These are phyloP conservation scores for Lophura swinhoii DNA, from an alignment of 2,797 vertebrate genomes.

Conservation along the genomic window DNA sequence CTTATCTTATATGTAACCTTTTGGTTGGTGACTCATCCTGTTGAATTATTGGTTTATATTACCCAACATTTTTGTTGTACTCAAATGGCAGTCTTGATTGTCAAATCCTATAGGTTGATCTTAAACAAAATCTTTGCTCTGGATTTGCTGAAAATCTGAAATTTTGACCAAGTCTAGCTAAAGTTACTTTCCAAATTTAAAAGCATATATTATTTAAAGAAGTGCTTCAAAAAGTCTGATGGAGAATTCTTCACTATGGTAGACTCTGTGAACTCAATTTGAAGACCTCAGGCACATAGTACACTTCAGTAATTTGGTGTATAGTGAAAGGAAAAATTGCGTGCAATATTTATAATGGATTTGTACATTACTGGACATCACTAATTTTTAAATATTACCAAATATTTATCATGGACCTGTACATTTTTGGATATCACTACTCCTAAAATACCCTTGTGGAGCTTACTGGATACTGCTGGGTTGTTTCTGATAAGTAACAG, in stretches of 20 bases:
- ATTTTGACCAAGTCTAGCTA: not conserved
- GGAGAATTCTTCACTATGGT: not conserved
- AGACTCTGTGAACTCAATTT: not conserved
- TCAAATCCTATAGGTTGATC: not conserved
- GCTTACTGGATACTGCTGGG: not conserved
- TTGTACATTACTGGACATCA: not conserved
- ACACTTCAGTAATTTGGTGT: not conserved
- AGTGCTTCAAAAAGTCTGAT: not conserved
- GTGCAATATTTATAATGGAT: not conserved
- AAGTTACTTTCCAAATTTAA: not conserved
- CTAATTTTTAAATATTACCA: not conserved
- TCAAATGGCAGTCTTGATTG: not conserved
- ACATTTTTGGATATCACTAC: not conserved
- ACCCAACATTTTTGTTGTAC: not conserved
- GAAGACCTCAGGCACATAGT: not conserved
- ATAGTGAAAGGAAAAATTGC: rapidly evolving
- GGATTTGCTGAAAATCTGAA: not conserved
- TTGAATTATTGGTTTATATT: not conserved
- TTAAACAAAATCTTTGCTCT: not conserved
- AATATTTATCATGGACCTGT: no score
- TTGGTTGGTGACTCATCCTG: not conserved
- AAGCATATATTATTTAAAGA: not conserved
- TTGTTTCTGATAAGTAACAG: not conserved
- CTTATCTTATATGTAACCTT: not conserved
- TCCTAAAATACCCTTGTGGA: not conserved